Base-by-base conservation (phyloP, 1,140 invertebrate genomes). In the Drosophila serrata region DNA sequence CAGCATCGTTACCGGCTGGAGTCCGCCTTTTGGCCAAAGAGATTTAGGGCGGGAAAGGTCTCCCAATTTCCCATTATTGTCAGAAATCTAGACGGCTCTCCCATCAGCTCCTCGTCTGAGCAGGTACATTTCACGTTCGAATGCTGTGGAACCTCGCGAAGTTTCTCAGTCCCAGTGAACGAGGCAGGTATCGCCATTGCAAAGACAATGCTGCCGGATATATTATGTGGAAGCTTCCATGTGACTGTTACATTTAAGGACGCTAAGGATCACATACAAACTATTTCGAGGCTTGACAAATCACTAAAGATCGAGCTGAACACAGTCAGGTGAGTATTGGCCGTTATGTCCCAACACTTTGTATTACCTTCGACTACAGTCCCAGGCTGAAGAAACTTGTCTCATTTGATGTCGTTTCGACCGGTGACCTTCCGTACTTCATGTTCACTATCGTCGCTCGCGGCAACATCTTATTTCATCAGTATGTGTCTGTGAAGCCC, bases 1-100 rank as follows among this genome's bases (percentile, higher is more conserved):
- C 95, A 96, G 68, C 95, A 97, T 75, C 95, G 96, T 29, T 97
- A 98, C 79, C 96, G 96, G 79, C 94, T 99, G 92, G 95, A 97
- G 75, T 95, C 98, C 46, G 95, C 97, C 81, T 96, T 96, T 5
- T 51, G 39, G 24, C 51, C 35, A 1, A 95, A 96, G 63, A 96
- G 95, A 74, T 99, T 98, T 92, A 98, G 98, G 91, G 97, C 98
- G 3, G 97, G 96, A 11, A 93, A 98, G 39, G 95, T 95, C 57
- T 98, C 98, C 84, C 96, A 94, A 35, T 95, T 96, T 57, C 96
- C 96, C 92, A 96, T 84, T 19, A 73, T 61, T 8, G 79, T 92
- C 0, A 86, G 77, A 9, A 78, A 84, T 29, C 1, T 92, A 2
- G 96, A 97, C 92, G 96, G 95, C 37, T 94, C 95, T 6, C 96